Evolutionary conservation across 64 coral and sea anemone genomes (phyloP).

Genomic region (Orbicella faveolata): DNA sequence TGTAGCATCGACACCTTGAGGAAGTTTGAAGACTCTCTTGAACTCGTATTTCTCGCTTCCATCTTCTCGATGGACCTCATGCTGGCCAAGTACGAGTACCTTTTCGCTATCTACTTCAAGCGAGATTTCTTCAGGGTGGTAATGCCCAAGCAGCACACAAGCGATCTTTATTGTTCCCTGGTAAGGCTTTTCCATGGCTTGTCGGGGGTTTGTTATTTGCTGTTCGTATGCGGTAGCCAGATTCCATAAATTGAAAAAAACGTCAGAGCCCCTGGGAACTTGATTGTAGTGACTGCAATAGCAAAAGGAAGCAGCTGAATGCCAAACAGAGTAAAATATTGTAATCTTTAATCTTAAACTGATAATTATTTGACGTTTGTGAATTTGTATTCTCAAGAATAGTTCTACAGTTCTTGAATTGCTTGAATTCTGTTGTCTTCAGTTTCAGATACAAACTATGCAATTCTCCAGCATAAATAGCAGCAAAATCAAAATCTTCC

Average conservation of each 20-base stretch:
- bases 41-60: conserved; percentile 70
- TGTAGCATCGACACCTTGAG: conserved; percentile 69
- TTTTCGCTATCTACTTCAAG: conserved; percentile 31
- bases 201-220: neutral
- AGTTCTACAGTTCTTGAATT: no score
- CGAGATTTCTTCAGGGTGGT: conserved; percentile 45
- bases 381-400: no score
- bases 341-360: no score
- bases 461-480: no score
- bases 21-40: conserved; percentile 60
- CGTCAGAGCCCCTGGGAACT: neutral
- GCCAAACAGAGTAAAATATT: no score
- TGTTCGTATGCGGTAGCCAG: neutral
- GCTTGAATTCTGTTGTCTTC: no score
- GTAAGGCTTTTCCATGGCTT: neutral
- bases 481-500: neutral
- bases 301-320: neutral
- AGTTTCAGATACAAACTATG: no score
- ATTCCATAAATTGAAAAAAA: conserved; percentile 7
- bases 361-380: no score
- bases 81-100: conserved; percentile 63
- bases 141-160: conserved; percentile 7
- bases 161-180: conserved; percentile 15
- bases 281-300: neutral
- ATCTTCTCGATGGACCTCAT: conserved; percentile 51